phyloP scores from a whole-genome alignment of 2,113 vertebrate species.

The Ardeotis arabs region DNA sequence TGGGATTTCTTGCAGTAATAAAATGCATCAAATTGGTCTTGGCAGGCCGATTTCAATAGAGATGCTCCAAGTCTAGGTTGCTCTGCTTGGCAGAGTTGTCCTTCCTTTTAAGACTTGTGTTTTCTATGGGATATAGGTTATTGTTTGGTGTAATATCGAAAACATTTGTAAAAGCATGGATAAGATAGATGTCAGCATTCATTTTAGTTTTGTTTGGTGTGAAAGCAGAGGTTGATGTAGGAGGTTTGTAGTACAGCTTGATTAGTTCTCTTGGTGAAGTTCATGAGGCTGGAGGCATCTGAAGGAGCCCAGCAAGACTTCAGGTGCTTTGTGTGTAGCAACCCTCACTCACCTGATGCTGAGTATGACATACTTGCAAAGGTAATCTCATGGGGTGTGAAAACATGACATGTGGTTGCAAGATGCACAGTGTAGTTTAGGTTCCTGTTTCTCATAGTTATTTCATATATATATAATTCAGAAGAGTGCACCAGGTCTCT shows the following conservation, averaged over 20 bases:
- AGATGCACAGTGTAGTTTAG: background rate
- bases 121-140: background rate
- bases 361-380: background rate
- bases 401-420: background rate
- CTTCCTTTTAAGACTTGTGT: background rate
- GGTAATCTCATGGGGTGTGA: accelerated
- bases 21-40: slow-evolving; percentile 49
- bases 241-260: background rate
- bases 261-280: background rate
- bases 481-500: background rate
- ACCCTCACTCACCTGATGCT: background rate
- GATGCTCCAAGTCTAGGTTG: slow-evolving; percentile 21
- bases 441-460: background rate
- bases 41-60: slow-evolving; percentile 19
- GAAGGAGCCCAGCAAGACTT: background rate
- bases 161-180: background rate
- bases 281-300: background rate
- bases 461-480: background rate
- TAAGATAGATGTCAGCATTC: background rate
- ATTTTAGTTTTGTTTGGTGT: background rate
- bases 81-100: background rate
- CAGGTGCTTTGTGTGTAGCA: background rate
- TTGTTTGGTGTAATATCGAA: background rate
- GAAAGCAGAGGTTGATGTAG: background rate
- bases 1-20: slow-evolving; percentile 72